Percentiles rank a stretch among this genome's conserved stretches.
Evolutionary conservation across 1,140 invertebrate genomes (phyloP).

Genomic region (Drosophila nasuta): DNA sequence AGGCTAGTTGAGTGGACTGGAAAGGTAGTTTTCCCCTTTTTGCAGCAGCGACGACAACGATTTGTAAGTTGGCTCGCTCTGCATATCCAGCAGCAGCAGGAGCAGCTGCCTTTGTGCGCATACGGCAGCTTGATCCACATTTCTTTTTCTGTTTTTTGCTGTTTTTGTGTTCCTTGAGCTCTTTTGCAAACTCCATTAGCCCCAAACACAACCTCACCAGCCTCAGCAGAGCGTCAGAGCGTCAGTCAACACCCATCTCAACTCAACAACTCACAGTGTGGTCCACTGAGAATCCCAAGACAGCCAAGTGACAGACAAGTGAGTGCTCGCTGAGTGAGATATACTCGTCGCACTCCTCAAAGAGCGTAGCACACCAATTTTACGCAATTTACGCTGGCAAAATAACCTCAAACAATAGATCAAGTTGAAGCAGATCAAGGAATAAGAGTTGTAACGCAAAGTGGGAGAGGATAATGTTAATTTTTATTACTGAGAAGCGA

Average conservation of each 20-base stretch:
- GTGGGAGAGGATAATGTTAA: not conserved
- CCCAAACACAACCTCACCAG: constrained; percentile 27
- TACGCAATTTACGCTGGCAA: constrained; percentile 16
- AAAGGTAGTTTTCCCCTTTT: constrained; percentile 28
- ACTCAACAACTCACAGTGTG: constrained; percentile 30
- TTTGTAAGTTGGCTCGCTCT: constrained; percentile 65
- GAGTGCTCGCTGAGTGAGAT: constrained; percentile 6
- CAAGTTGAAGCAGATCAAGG: constrained; percentile 9
- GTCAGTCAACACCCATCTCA: constrained; percentile 32
- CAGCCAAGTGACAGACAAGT: constrained; percentile 31
- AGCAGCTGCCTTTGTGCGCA: constrained; percentile 58
- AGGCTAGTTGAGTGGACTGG: constrained; percentile 18
- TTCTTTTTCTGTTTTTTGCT: constrained; percentile 49
- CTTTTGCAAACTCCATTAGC: constrained; percentile 77
- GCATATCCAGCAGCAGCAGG: constrained; percentile 55
- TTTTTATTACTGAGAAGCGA: not conserved
- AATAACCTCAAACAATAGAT: constrained; percentile 9
- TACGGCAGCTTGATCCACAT: constrained; percentile 71
- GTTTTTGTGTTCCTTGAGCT: constrained; percentile 13
- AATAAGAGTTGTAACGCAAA: not conserved
- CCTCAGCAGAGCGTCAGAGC: not conserved
- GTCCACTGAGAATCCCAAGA: constrained; percentile 9
- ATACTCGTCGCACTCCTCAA: not conserved
- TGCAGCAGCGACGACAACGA: constrained; percentile 60
- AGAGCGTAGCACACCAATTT: not conserved